Evolutionary conservation across 53 echinoderm and acorn worm species (phyloP).

Genomic region (Paracentrotus lividus): DNA sequence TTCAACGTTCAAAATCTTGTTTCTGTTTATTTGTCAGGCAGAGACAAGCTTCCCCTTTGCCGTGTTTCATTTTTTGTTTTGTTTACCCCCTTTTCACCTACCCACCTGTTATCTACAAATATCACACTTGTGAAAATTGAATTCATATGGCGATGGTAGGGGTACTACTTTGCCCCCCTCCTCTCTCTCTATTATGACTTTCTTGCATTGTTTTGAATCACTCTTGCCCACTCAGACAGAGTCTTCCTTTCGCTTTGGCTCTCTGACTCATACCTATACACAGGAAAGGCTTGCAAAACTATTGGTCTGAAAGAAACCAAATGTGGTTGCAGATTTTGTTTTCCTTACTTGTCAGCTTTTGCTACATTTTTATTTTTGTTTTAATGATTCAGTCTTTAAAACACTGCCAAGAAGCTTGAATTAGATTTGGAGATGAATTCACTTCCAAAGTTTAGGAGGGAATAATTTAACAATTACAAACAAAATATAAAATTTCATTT

Average conservation of each 20-base stretch:
- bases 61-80: slow-evolving; percentile 4
- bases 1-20: background rate
- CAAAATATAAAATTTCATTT: background rate
- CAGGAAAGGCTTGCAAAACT: slow-evolving; percentile 45
- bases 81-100: slow-evolving; percentile 37
- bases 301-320: background rate
- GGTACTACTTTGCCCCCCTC: background rate
- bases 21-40: background rate
- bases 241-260: slow-evolving; percentile 12
- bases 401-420: background rate
- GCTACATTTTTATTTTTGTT: background rate
- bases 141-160: slow-evolving; percentile 9
- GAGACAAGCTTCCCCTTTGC: background rate
- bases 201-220: background rate
- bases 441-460: background rate
- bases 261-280: slow-evolving; percentile 8
- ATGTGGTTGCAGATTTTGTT: background rate
- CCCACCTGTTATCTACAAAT: slow-evolving; percentile 28
- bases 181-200: slow-evolving; percentile 7
- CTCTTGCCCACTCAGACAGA: slow-evolving; percentile 38
- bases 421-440: background rate
- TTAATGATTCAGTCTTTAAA: background rate
- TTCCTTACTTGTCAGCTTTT: background rate
- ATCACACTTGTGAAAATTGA: slow-evolving; percentile 31
- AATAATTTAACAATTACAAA: background rate